Evolutionary conservation across 1,140 invertebrate genomes (phyloP).

Genomic region (Homalodisca vitripennis): DNA sequence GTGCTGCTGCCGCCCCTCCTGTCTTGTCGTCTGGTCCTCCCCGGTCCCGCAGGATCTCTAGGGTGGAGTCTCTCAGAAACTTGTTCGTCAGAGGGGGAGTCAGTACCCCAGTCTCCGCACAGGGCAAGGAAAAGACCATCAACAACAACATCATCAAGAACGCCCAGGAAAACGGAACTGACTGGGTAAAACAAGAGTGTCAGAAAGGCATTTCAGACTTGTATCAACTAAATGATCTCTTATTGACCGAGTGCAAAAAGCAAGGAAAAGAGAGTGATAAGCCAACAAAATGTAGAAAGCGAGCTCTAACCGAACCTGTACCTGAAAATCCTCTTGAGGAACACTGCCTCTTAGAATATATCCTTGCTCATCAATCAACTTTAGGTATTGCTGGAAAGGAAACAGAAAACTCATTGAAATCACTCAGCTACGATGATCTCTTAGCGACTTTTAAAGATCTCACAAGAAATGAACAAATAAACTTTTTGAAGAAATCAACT

Average conservation of each 20-base stretch:
- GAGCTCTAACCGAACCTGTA: slow-evolving; percentile 37
- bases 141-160: slow-evolving; percentile 20
- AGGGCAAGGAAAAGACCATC: slow-evolving; percentile 18
- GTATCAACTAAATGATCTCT: slow-evolving; percentile 42
- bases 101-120: slow-evolving; percentile 37
- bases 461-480: slow-evolving; percentile 26
- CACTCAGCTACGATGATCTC: slow-evolving; percentile 43
- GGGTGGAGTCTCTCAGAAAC: slow-evolving; percentile 58
- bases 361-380: slow-evolving; percentile 32
- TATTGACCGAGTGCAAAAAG: slow-evolving; percentile 32
- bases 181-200: slow-evolving; percentile 46
- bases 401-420: slow-evolving; percentile 33
- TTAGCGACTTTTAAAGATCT: slow-evolving; percentile 39
- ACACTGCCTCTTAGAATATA: slow-evolving; percentile 40
- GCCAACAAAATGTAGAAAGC: slow-evolving; percentile 30
- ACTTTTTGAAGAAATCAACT: slow-evolving; percentile 30
- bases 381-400: slow-evolving; percentile 27
- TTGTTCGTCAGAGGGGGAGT: slow-evolving; percentile 48
- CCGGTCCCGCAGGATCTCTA: slow-evolving; percentile 52
- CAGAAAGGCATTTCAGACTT: slow-evolving; percentile 44
- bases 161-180: slow-evolving; percentile 32
- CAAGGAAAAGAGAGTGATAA: slow-evolving; percentile 29
- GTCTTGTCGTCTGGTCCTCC: slow-evolving; percentile 24
- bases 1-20: slow-evolving; percentile 31
- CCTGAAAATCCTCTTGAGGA: slow-evolving; percentile 42